Conservation (phyloP, 2,113 vertebrate species). For the Dinomys branickii region DNA sequence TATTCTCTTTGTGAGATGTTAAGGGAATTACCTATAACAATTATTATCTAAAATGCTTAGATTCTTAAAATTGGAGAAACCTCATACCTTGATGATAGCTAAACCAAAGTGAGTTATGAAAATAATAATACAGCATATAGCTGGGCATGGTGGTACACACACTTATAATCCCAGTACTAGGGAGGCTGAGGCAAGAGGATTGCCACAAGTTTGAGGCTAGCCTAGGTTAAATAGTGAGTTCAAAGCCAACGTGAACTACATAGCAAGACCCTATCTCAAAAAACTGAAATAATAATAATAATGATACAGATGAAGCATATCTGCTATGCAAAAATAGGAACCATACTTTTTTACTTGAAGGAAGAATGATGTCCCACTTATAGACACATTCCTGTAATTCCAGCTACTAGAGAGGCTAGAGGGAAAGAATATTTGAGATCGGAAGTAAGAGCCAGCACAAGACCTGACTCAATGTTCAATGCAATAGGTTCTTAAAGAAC, state of each 20-base stretch:
- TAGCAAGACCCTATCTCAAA: not conserved
- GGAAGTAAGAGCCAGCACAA: not conserved
- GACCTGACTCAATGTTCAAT: not conserved
- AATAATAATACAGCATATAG: not conserved
- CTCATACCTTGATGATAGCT: not conserved
- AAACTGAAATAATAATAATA: not conserved
- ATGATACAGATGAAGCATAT: not conserved
- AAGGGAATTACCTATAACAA: not conserved
- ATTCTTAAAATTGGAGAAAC: conserved; percentile 37
- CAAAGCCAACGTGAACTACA: not conserved
- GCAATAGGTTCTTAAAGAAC: not conserved
- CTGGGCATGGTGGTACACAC: not conserved
- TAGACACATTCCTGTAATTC: not conserved
- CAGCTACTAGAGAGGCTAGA: not conserved
- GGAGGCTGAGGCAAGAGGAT: not conserved
- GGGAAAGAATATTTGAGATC: not conserved
- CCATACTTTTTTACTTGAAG: not conserved
- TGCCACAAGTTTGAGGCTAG: not conserved
- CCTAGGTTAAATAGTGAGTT: not conserved
- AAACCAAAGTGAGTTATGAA: conserved; percentile 22
- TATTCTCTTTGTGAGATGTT: not conserved
- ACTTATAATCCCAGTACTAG: not conserved
- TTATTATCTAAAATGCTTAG: not conserved
- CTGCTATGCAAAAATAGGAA: not conserved
- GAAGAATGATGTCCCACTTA: not conserved